Base-by-base conservation (phyloP, 2,888 invertebrate species). In the Agrochola litura region DNA sequence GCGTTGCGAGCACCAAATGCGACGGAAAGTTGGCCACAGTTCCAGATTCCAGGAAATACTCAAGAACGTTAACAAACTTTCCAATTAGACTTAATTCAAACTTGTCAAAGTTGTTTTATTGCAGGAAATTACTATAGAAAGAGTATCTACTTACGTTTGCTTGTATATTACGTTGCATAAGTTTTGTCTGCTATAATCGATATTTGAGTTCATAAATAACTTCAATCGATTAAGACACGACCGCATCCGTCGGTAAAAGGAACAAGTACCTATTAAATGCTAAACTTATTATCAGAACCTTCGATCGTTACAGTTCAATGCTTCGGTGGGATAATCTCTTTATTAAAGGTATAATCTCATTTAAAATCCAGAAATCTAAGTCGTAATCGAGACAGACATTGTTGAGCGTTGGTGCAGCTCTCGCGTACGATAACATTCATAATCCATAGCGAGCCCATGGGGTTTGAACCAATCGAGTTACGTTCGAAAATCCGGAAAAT, bases 381-480 rank as follows among this genome's bases (percentile, higher is more conserved):
- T 65, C 72, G 61, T 37, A 71, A 37, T 63, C 76, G 76, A 77
- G 71, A 83, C 85, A 88, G 86, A 89, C 90, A 83, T 83, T 77
- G 82, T 90, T 88, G 88, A 79, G 81, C 88, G 89, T 87, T 88
- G 90, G 87, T 90, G 90, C 88, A 90, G 77, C 86, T 88, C 82
- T 88, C 87, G 81, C 83, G 83, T 89, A 90, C 90, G 92, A 93
- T 92, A 93, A 92, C 92, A 93, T 93, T 93, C 91, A 94, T 93
- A 94, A 93, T 94, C 92, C 92, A 89, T 89, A 88, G 88, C 88
- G 86, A 87, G 84, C 92, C 93, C 90, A 89, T 91, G 92, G 92
- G 91, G 89, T 86, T 91, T 90, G 84, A 90, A 91, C 87, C 91
- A 91, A 93, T 93, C 89, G 92, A 92, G 93, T 90, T 93, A 91